Evolutionary conservation across 2,888 invertebrate species (phyloP), one percentile per base, ranked within the genome.

Genomic region (Drosophila melanosoma): DNA sequence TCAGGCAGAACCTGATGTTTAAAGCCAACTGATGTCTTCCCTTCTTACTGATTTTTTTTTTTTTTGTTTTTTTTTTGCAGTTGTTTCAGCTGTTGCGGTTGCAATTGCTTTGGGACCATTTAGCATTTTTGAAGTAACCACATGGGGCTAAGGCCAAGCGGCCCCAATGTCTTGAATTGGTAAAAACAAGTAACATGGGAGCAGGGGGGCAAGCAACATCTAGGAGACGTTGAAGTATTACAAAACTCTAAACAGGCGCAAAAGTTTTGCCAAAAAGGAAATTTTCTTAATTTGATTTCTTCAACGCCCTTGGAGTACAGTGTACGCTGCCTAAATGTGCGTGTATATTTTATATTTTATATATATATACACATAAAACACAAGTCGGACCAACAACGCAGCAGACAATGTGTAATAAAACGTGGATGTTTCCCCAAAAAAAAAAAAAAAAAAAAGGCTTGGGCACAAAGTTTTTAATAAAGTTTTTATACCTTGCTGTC

Each of bases 91-190:
- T 76, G 78, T 68, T 83, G 83, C 66, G 80, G 81, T 62, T 81
- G 81, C 87, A 87, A 87, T 87, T 87, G 87, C 77, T 81, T 66
- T 85, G 91, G 90, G 91, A 89, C 81, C 87, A 87, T 90, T 91
- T 91, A 91, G 83, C 84, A 90, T 87, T 89, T 91, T 82, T 82
- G 80, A 87, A 80, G 84, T 85, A 90, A 91, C 91, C 91, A 89
- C 91, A 91, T 91, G 90, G 91, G 91, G 90, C 83, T 78, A 66
- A 82, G 78, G 62, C 80, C 82, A 72, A 71, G 56, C 64, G 67
- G 71, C 69, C 74, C 52, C 79, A 82, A 87, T 84, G 71, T 69
- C 72, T 61, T 58, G 54, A 63, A 67, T 60, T 69, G 63, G 66
- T 63, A 66, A 58, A 58, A 71, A 83, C 75, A 80, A 72, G 76